phyloP scores from a whole-genome alignment of 1,140 invertebrate genomes.

The Alviniconcha marisindica region DNA sequence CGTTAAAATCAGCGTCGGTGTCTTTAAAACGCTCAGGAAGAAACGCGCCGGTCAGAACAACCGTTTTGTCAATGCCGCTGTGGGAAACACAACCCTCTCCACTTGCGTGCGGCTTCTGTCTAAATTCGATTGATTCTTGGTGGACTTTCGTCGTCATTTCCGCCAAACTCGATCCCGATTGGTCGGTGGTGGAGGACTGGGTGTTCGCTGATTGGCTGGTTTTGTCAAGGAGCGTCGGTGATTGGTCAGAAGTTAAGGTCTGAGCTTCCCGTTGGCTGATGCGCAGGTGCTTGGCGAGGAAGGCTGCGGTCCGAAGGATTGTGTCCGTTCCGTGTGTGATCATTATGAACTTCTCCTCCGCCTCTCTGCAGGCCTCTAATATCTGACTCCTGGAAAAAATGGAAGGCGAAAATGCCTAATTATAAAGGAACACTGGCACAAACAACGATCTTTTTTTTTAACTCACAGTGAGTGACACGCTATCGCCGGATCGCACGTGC shows the following conservation, averaged over 20 bases:
- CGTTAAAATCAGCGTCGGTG: slow-evolving; percentile 64
- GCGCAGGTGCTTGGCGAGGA: background rate
- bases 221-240: background rate
- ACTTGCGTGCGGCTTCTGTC: background rate
- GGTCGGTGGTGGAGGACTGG: background rate
- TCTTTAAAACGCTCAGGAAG: slow-evolving; percentile 61
- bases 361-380: slow-evolving; percentile 33
- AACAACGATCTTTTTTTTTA: no score
- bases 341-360: slow-evolving; percentile 43
- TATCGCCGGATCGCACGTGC: no score
- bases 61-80: slow-evolving; percentile 31
- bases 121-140: background rate
- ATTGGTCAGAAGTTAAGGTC: background rate
- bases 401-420: no score
- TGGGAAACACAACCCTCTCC: background rate
- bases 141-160: no score
- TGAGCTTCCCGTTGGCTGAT: background rate
- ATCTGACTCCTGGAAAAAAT: slow-evolving; percentile 40
- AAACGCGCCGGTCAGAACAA: slow-evolving; percentile 58
- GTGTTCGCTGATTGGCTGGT: background rate
- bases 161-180: no score
- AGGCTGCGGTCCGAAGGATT: slow-evolving; percentile 56
- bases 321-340: slow-evolving; percentile 65
- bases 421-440: no score
- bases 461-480: no score